Evolutionary conservation across 30 jellyfish, hydroid and myxozoan genomes (phyloP), one percentile per base, ranked within the genome.

Genomic region (Cassiopea xamachana): DNA sequence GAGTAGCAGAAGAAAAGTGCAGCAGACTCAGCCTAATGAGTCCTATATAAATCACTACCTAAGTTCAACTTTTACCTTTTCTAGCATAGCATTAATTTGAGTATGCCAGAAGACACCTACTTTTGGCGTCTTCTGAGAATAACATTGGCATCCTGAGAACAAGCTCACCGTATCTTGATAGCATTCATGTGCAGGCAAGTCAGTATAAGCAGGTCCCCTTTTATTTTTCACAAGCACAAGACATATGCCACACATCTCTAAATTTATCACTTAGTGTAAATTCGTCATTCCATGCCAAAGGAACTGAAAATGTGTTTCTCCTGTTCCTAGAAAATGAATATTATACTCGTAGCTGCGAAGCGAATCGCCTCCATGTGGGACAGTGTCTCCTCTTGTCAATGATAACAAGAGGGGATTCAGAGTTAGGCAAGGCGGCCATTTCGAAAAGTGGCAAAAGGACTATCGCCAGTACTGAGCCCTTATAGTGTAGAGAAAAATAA

Each of bases 171-270:
- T 6, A 55, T 55, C 64, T 3, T 10, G 64, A 3, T 55, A 3
- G 64, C 12, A 55, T 55, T 10, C 64, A 6, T 55, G 10, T 55
- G 64, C 64, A 55, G 12, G 12, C 82, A 73, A 27, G 27, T 73
- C 62, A 73, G 82, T 73, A 7, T 73, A 13, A 13, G 6, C 27
- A 15, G 15, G 19, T 5, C 15, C 76, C 15, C 15, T 67, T 19
- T 67, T 39, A 18, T 4, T 75, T 55, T 75, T 75, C 84, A 13
- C 14, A 19, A 75, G 68, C 2, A 75, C 61, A 43, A 75, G 69
- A 75, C 84, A 75, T 18, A 75, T 75, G 14, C 84, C 84, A 55
- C 84, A 75, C 84, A 75, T 75, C 68, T 75, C 46, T 47, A 45
- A 2, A 73, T 16, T 43, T 73, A n/a, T n/a, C 71, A 60, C 16